A percentile compares a stretch with the other conserved stretches of the same genome.
These are phyloP conservation scores for Trinectes maculatus DNA, from an alignment of 2,113 vertebrate species.

Conservation along the genomic window DNA sequence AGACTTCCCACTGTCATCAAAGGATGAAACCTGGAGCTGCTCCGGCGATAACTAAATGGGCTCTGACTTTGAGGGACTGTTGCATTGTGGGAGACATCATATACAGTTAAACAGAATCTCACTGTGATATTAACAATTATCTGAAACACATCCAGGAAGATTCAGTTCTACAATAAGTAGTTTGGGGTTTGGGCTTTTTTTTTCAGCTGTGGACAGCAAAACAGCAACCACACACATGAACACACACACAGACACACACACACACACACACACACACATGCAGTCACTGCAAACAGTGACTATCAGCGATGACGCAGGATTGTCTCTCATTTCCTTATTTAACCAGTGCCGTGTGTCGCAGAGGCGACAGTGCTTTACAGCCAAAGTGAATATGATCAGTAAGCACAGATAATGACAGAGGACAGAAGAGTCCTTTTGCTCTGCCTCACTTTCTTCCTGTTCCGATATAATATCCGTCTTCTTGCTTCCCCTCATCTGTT, in stretches of 20 bases:
- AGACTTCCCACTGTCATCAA: conserved; percentile 45
- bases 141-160: conserved; percentile 8
- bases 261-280: conserved; percentile 7
- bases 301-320: conserved; percentile 24
- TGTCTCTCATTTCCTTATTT: conserved; percentile 58
- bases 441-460: conserved; percentile 46
- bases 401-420: conserved; percentile 44
- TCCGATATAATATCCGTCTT: conserved; percentile 47
- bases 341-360: conserved; percentile 23
- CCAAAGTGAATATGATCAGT: conserved; percentile 46
- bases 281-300: conserved; percentile 1
- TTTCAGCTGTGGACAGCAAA: no score
- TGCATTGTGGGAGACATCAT: conserved; percentile 28
- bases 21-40: conserved; percentile 38
- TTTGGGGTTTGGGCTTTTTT: conserved; percentile 2
- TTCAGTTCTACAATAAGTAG: neutral
- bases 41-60: conserved; percentile 19
- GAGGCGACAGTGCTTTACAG: conserved; percentile 37
- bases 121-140: conserved; percentile 7
- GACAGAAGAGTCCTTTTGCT: conserved; percentile 40
- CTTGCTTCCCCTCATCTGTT: conserved; percentile 21
- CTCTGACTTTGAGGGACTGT: conserved; percentile 31
- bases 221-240: no score
- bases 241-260: neutral
- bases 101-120: conserved; percentile 30